These are phyloP conservation scores for Chelon labrosus DNA, from an alignment of 2,797 vertebrate genomes.

Conservation along the genomic window DNA sequence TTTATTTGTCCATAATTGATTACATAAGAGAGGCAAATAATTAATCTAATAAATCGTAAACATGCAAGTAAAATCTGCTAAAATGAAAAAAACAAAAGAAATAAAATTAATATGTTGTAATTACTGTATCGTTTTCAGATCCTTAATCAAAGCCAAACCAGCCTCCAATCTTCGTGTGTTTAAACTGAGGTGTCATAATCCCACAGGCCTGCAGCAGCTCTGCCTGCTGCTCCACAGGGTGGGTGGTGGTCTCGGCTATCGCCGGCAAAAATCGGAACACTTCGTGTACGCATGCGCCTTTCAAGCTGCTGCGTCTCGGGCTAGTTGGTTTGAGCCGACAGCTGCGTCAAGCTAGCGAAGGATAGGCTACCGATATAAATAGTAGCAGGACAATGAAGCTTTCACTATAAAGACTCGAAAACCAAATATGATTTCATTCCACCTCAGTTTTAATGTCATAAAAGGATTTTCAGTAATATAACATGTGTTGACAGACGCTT, in stretches of 20 bases:
- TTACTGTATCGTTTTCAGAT: too few species aligned
- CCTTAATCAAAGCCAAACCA: background rate
- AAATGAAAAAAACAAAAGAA: too few species aligned
- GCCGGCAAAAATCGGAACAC: conserved; percentile 13
- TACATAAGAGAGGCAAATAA: too few species aligned
- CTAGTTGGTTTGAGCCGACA: conserved; percentile 26
- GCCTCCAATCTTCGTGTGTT: background rate
- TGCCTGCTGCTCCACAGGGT: conserved; percentile 9
- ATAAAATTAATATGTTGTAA: too few species aligned
- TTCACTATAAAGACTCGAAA: background rate
- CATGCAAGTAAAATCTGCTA: too few species aligned
- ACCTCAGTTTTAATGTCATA: background rate
- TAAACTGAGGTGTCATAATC: background rate
- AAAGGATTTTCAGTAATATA: background rate
- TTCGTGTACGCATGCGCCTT: conserved; percentile 73
- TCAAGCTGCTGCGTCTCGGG: conserved; percentile 52
- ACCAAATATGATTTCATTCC: background rate
- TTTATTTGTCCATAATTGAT: too few species aligned
- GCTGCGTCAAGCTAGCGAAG: conserved; percentile 47
- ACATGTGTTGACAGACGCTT: background rate
- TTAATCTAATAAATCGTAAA: too few species aligned
- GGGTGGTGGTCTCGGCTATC: conserved; percentile 65
- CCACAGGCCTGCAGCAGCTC: background rate
- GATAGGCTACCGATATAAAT: background rate
- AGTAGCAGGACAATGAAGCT: rapidly evolving